phyloP scores from a whole-genome alignment of 1,140 invertebrate genomes.

The Drosophila cardini region DNA sequence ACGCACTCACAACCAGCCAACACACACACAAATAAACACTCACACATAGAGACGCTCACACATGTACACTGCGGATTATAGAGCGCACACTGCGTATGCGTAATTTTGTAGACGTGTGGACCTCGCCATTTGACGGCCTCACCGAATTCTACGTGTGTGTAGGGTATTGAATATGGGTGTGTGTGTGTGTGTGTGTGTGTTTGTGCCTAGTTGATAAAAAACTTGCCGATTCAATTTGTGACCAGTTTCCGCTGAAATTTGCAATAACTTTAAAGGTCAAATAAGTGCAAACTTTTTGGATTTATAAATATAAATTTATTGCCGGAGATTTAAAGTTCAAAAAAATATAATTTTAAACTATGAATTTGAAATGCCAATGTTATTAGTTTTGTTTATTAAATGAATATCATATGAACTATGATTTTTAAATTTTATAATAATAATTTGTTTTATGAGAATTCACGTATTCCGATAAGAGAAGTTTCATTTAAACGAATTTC shows the following conservation, averaged over 20 bases:
- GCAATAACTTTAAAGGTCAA: neutral
- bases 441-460: too few relatives aligned
- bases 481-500: too few relatives aligned
- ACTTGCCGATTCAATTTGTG: neutral
- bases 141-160: neutral
- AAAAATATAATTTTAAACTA: too few relatives aligned
- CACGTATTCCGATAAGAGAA: too few relatives aligned
- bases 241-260: neutral
- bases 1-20: constrained; percentile 13
- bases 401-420: too few relatives aligned
- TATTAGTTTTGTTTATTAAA: too few relatives aligned
- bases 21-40: constrained; percentile 1
- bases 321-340: too few relatives aligned
- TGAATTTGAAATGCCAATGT: too few relatives aligned
- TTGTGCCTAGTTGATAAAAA: neutral
- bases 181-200: neutral
- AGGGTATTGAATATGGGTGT: too few relatives aligned
- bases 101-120: constrained; percentile 63
- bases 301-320: too few relatives aligned
- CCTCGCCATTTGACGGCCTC: constrained; percentile 41
- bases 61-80: constrained; percentile 49
- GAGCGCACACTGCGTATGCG: constrained; percentile 70
- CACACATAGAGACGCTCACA: neutral
- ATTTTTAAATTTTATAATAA: too few relatives aligned
- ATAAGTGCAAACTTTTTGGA: too few relatives aligned